Conservation (phyloP, 1,140 invertebrate genomes). For the Heliothis subflexa region DNA sequence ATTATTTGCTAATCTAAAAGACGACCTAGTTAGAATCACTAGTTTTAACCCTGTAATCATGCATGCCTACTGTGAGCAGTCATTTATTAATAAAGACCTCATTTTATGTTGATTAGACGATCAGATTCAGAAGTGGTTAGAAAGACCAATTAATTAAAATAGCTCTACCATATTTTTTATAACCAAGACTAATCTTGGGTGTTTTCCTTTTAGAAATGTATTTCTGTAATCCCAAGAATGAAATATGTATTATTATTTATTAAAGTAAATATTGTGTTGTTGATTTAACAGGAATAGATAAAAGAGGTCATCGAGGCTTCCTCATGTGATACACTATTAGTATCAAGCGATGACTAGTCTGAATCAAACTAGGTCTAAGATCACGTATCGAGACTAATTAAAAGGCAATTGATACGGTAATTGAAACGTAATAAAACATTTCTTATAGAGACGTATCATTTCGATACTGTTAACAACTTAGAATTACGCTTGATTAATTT, state of each 20-base stretch:
- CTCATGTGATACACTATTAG: neutral
- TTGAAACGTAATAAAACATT: neutral
- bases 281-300: conserved; percentile 12
- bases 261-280: neutral
- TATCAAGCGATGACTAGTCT: neutral
- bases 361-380: neutral
- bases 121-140: too few relatives aligned
- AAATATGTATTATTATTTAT: neutral
- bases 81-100: too few relatives aligned
- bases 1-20: too few relatives aligned
- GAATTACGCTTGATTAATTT: neutral
- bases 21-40: too few relatives aligned
- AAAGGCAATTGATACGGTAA: neutral
- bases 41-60: too few relatives aligned
- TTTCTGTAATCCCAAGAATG: neutral
- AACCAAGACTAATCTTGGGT: too few relatives aligned
- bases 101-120: too few relatives aligned
- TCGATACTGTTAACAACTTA: too few relatives aligned
- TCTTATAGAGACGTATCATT: neutral
- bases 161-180: too few relatives aligned
- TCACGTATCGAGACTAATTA: neutral
- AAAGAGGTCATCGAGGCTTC: neutral
- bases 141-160: too few relatives aligned
- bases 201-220: neutral
- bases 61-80: too few relatives aligned